Evolutionary conservation across 2,888 invertebrate species (phyloP).

Genomic region (Lepetodrilus schrolli): DNA sequence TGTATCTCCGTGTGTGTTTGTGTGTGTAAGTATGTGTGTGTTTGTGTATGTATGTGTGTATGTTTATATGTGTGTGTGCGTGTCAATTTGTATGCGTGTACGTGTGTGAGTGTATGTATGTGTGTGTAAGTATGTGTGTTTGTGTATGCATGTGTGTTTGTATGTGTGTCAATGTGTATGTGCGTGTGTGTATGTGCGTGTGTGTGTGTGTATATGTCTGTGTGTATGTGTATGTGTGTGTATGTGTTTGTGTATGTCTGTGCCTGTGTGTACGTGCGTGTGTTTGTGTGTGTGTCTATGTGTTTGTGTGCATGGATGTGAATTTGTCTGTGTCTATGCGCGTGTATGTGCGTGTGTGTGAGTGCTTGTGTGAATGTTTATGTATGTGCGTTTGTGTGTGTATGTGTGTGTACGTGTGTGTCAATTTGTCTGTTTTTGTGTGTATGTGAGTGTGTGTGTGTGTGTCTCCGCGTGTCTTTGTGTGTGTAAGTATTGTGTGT

Average conservation of each 20-base stretch:
- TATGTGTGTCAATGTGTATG: not conserved
- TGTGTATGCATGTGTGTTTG: too few relatives aligned
- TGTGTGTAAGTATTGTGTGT: not conserved
- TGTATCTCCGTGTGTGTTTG: not conserved
- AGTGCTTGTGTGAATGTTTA: not conserved
- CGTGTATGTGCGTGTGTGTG: too few relatives aligned
- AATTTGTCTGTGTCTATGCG: too few relatives aligned
- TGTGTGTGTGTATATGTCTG: not conserved
- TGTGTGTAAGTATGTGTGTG: too few relatives aligned
- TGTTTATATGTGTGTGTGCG: too few relatives aligned
- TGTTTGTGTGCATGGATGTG: not conserved
- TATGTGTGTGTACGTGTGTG: not conserved
- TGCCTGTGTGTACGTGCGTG: not conserved
- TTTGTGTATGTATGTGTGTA: too few relatives aligned
- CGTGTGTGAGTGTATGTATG: not conserved
- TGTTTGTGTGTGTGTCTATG: not conserved
- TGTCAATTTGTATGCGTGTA: too few relatives aligned
- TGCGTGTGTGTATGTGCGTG: not conserved
- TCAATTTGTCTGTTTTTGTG: not conserved
- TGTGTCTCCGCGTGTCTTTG: not conserved
- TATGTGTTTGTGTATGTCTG: not conserved
- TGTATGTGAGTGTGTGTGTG: not conserved
- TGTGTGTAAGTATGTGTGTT: too few relatives aligned
- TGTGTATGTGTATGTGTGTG: not conserved
- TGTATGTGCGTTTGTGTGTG: not conserved